A percentile compares a stretch with the other conserved stretches of the same genome.
Evolutionary conservation across 2,113 vertebrate genomes (phyloP).

Genomic region (Forbesichthys papilliferus): DNA sequence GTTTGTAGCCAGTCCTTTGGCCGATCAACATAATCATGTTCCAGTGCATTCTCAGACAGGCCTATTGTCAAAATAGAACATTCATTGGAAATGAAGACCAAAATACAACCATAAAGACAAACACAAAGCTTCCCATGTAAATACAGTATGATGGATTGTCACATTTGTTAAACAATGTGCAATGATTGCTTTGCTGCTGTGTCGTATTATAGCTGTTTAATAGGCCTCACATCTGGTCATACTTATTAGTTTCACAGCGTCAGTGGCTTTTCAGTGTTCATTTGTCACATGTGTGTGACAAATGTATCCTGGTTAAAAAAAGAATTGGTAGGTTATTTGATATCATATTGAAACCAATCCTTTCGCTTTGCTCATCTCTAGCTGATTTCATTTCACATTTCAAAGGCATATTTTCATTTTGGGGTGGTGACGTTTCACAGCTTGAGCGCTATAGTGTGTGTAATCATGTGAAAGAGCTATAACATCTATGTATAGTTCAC

Average conservation of each 20-base stretch:
- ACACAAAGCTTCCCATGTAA: not conserved
- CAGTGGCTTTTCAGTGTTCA: not conserved
- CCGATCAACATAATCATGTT: too few species aligned
- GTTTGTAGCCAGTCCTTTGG: too few species aligned
- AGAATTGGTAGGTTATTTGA: not conserved
- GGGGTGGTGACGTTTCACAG: not conserved
- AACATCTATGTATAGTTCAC: not conserved
- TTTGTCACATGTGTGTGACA: not conserved
- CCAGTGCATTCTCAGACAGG: too few species aligned
- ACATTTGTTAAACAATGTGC: not conserved
- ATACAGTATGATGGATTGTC: not conserved
- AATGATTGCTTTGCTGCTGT: not conserved
- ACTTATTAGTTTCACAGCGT: not conserved
- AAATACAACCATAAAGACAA: not conserved
- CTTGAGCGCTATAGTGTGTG: not conserved
- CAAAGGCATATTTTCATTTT: not conserved
- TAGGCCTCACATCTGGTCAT: not conserved
- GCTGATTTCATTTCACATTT: too few species aligned
- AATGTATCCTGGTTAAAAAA: not conserved
- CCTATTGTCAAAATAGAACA: too few species aligned
- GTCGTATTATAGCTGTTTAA: not conserved
- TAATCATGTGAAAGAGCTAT: conserved; percentile 10
- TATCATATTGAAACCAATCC: too few species aligned
- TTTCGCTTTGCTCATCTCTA: too few species aligned
- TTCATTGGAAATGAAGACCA: not conserved